Conservation (phyloP, 1,140 invertebrate species). For the Brachionus asplanchnoidis region DNA sequence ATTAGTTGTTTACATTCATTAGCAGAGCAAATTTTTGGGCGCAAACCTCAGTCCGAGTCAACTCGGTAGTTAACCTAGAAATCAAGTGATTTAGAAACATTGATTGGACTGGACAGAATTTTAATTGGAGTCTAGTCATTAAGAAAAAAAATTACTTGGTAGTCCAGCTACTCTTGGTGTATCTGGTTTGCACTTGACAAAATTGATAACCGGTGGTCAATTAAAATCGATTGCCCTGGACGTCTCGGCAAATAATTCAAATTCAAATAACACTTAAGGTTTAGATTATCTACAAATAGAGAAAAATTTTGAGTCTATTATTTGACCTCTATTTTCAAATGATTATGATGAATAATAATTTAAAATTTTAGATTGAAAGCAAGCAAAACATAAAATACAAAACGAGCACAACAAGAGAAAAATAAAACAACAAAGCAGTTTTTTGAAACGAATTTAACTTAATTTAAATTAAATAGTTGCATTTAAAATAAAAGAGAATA, state of each 20-base stretch:
- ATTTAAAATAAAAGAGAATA: not conserved
- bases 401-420: not conserved
- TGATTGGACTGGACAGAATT: not conserved
- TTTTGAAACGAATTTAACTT: slow-evolving; percentile 22
- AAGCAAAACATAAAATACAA: not conserved
- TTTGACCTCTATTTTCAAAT: slow-evolving; percentile 15
- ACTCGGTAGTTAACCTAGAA: slow-evolving; percentile 6
- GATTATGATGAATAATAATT: slow-evolving; percentile 22
- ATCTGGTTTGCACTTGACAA: not conserved
- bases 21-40: not conserved
- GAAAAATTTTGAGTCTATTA: not conserved
- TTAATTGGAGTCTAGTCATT: not conserved
- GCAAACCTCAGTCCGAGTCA: not conserved
- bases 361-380: slow-evolving; percentile 13
- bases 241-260: not conserved
- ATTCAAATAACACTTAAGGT: slow-evolving; percentile 19
- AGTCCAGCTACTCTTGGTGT: not conserved
- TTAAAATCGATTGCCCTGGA: not conserved
- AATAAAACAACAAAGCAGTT: slow-evolving; percentile 26
- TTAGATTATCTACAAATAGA: slow-evolving; percentile 17
- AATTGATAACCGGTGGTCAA: not conserved
- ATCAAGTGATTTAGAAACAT: not conserved
- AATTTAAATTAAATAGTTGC: slow-evolving; percentile 21
- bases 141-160: not conserved
- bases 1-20: not conserved